These are phyloP conservation scores for Chrysopa pallens DNA, from an alignment of 1,140 invertebrate genomes.

Conservation along the genomic window DNA sequence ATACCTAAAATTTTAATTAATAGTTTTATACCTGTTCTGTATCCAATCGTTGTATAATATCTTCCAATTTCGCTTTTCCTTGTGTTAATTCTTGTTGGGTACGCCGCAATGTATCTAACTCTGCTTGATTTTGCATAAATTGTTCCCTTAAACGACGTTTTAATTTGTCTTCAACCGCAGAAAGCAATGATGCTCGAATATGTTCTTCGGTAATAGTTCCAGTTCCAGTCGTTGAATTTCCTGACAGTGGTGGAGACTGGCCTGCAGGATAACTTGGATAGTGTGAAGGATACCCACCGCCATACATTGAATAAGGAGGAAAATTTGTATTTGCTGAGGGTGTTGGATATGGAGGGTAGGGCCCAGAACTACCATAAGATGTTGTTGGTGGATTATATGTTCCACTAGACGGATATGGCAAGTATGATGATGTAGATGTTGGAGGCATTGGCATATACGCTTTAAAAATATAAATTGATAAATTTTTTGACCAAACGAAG, in stretches of 20 bases:
- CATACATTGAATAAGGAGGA: slow-evolving; percentile 14
- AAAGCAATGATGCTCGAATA: slow-evolving; percentile 80
- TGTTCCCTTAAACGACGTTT: slow-evolving; percentile 72
- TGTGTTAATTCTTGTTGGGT: slow-evolving; percentile 76
- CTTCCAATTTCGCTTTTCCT: slow-evolving; percentile 68
- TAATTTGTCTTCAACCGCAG: slow-evolving; percentile 89
- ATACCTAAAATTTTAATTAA: too few species aligned
- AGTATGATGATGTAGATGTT: slow-evolving; percentile 17
- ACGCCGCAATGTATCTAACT: slow-evolving; percentile 74
- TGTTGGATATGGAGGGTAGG: slow-evolving; percentile 20
- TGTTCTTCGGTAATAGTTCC: slow-evolving; percentile 90
- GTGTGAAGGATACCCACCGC: slow-evolving; percentile 15
- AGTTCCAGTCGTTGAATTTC: slow-evolving; percentile 26
- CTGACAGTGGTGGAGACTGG: slow-evolving; percentile 26
- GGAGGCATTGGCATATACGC: slow-evolving; percentile 43
- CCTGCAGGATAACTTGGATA: slow-evolving; percentile 12
- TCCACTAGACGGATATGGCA: slow-evolving; percentile 10
- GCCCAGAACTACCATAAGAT: slow-evolving; percentile 9
- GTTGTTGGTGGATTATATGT: background rate
- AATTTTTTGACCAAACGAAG: too few species aligned
- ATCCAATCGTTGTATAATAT: slow-evolving; percentile 62
- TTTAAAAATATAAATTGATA: slow-evolving; percentile 13
- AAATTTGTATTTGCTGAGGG: slow-evolving; percentile 8
- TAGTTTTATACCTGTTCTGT: slow-evolving; percentile 55
- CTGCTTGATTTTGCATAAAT: slow-evolving; percentile 75